Percentiles rank a stretch among this genome's conserved stretches.
Evolutionary conservation across 2,797 vertebrate species (phyloP).

Genomic region (Thripadectes ignobilis): DNA sequence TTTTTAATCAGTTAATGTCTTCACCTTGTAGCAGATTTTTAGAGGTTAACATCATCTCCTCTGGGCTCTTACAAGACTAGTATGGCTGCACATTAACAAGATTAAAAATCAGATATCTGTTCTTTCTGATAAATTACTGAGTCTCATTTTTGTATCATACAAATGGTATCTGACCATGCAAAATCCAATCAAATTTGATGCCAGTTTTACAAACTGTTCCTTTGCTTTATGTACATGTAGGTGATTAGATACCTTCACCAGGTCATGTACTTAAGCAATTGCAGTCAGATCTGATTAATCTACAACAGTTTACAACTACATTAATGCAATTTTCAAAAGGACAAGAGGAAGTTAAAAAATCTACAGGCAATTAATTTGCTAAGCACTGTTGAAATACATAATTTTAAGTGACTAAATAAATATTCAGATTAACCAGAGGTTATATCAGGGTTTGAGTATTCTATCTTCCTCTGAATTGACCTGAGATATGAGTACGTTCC

Average conservation of each 20-base stretch:
- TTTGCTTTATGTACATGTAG: not conserved
- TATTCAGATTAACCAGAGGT: not conserved
- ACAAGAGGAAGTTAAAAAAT: not conserved
- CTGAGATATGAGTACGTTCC: not conserved
- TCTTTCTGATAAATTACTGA: slow-evolving; percentile 25
- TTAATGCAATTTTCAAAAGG: not conserved
- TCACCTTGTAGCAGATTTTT: slow-evolving; percentile 8
- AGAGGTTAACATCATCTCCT: not conserved
- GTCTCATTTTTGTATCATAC: not conserved
- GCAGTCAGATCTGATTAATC: not conserved
- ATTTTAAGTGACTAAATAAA: not conserved
- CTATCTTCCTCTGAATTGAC: not conserved
- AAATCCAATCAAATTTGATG: slow-evolving; percentile 21
- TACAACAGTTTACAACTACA: slow-evolving; percentile 11
- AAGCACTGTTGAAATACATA: not conserved
- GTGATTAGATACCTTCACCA: not conserved
- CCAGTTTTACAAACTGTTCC: not conserved
- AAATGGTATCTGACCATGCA: slow-evolving; percentile 13
- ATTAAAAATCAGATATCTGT: not conserved
- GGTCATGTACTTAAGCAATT: not conserved
- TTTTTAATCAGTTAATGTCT: not conserved
- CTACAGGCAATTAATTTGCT: not conserved
- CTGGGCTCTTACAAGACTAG: not conserved
- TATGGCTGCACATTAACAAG: not conserved
- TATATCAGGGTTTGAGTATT: not conserved